Conservation (phyloP, 2,797 vertebrate species). For the Pempheris klunzingeri region DNA sequence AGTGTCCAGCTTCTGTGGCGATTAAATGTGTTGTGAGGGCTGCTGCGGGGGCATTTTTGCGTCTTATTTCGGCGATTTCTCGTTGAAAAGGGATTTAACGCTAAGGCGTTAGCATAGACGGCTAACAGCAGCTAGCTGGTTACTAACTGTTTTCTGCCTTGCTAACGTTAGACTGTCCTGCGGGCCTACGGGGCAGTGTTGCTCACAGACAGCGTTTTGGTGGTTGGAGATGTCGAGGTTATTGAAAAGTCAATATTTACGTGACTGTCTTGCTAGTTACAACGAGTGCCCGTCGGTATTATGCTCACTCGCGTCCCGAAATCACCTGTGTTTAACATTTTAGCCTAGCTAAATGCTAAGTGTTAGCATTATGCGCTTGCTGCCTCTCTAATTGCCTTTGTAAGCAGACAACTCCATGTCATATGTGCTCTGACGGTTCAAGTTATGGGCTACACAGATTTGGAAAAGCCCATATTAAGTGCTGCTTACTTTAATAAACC, state of each 20-base stretch:
- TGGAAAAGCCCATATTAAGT: not conserved
- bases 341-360: constrained; percentile 57
- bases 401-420: constrained; percentile 50
- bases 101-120: constrained; percentile 67
- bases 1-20: accelerated
- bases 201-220: not conserved
- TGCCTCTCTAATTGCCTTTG: constrained; percentile 80
- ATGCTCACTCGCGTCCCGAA: not conserved
- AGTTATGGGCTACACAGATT: not conserved
- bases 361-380: constrained; percentile 62
- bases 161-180: constrained; percentile 57
- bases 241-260: accelerated
- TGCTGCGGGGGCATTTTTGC: not conserved
- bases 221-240: not conserved
- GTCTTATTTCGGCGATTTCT: constrained; percentile 51
- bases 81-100: constrained; percentile 64
- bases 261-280: accelerated
- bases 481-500: accelerated
- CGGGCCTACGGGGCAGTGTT: constrained; percentile 46
- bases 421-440: not conserved
- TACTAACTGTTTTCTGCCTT: constrained; percentile 29
- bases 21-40: not conserved
- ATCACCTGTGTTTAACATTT: constrained; percentile 20
- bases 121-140: constrained; percentile 68
- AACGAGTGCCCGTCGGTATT: not conserved